Evolutionary conservation across 2,797 vertebrate genomes (phyloP), one percentile per base, ranked within the genome.

Genomic region (Bradypodion ventrale): DNA sequence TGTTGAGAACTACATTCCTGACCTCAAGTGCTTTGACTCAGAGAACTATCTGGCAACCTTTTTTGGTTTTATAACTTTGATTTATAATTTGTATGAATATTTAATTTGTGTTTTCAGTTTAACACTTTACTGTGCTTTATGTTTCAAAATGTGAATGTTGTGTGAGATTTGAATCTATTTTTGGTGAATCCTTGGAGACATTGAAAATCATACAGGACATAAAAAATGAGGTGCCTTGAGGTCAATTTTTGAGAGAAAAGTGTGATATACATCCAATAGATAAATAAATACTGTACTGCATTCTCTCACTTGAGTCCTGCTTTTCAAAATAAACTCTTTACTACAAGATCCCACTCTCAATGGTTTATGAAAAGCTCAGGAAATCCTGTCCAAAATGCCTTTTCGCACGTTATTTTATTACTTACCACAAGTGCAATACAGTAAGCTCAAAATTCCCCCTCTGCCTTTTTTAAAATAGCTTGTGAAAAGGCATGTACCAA

Each of bases 401-500:
- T 92, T 93, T 76, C 49, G 77, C 6, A 40, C 88, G 92, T 85
- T 59, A 92, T 78, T 82, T 91, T 91, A 85, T 92, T 94, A 88
- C 77, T 86, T 86, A 87, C 46, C 75, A 75, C 63, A 87, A 83
- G 89, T 88, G 77, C 75, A 93, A 76, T 85, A 93, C 94, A 94
- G 86, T 92, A 92, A 89, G 76, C 76, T 90, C 16, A 68, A 75
- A 76, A 16, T 37, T 49, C 2, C 8, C 52, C 42, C n/a, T 13
- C 15, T 46, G 7, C 63, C 27, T 10, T 32, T 40, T 69, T 62
- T 60, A 35, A 13, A 86, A 91, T 90, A 93, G 92, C 90, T 93
- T 94, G 92, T 92, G 92, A 87, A 91, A 92, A 83, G 85, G 80
- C 72, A 91, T 78, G 94, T 93, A 93, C 95, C 93, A 95, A 95